Conservation (phyloP, 30 jellyfish, hydroid and myxozoan genomes). For the Aurelia coerulea region DNA sequence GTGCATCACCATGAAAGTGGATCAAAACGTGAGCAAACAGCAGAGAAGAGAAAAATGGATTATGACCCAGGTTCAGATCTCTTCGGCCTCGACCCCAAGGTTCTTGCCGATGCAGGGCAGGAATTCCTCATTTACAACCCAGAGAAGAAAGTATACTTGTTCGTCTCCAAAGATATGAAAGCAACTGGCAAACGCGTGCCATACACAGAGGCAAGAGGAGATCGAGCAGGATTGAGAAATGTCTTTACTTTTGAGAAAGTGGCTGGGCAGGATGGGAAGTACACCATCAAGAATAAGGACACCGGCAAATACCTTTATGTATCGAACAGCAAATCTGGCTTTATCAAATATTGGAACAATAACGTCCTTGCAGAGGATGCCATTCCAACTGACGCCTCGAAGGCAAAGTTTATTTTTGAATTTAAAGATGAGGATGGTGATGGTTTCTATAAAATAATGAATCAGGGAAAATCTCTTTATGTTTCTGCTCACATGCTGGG, state of each 20-base stretch:
- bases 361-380: conserved; percentile 31
- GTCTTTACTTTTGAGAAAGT: conserved; percentile 11
- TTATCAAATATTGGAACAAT: conserved; percentile 12
- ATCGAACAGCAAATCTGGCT: conserved; percentile 41
- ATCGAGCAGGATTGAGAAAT: conserved; percentile 39
- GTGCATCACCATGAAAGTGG: neutral
- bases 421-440: conserved; percentile 48
- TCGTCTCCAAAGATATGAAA: conserved; percentile 31
- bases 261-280: conserved; percentile 8
- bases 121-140: conserved; percentile 44
- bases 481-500: conserved; percentile 20
- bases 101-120: conserved; percentile 35
- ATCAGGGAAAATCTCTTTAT: conserved; percentile 22
- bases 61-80: conserved; percentile 26
- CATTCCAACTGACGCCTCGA: neutral
- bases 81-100: conserved; percentile 29
- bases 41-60: conserved; percentile 9
- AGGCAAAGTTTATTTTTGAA: conserved; percentile 12
- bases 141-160: conserved; percentile 1
- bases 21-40: conserved; percentile 1
- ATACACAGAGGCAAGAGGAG: conserved; percentile 34
- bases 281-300: conserved; percentile 22
- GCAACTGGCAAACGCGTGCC: conserved; percentile 32
- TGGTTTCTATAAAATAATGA: conserved; percentile 30
- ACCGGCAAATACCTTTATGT: conserved; percentile 16